Base-by-base conservation (phyloP, 2,888 invertebrate genomes). In the Plusia festucae region DNA sequence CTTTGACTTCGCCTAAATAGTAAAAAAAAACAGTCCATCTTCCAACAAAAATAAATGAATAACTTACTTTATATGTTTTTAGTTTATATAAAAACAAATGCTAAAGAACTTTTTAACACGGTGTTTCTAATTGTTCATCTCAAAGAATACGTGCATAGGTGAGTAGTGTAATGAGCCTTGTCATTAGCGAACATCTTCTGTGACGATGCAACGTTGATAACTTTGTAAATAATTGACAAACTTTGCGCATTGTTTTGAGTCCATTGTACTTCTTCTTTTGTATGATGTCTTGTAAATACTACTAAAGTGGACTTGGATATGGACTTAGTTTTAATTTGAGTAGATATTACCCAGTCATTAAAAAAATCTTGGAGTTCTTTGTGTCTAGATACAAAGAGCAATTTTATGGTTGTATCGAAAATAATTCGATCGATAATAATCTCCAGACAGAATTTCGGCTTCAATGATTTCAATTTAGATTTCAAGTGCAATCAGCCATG, bases 161-260 rank as follows among this genome's bases (percentile, higher is more conserved):
- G 72, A 70, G 73, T 68, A 59, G 69, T 80, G 79, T 87, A 87
- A 88, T 85, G 86, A 87, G 85, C 76, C 51, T 34, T 63, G 70
- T 65, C 84, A 86, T 87, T 87, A 87, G 79, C 80, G 54, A 62
- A 64, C 57, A 60, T 68, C 64, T 70, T 59, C 59, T 59, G 70
- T 81, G 81, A 81, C 78, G 70, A 71, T 68, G 73, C 66, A 74
- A 78, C 69, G 68, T 22, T 62, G 66, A 72, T 73, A 81, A 80
- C 77, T 79, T 68, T 76, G 76, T 71, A 78, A 81, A 83, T 79
- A 79, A n/a, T n/a, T n/a, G 63, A 80, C 73, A 70, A 83, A 82
- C 74, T 81, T 85, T 72, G 55, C 65, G 65, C 79, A 81, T 82
- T 83, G 85, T 82, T 81, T 72, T 61, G 22, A 65, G 62, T 62